Evolutionary conservation across 2,113 vertebrate genomes (phyloP), one percentile per base, ranked within the genome.

Genomic region (Hippoglossus stenolepis): DNA sequence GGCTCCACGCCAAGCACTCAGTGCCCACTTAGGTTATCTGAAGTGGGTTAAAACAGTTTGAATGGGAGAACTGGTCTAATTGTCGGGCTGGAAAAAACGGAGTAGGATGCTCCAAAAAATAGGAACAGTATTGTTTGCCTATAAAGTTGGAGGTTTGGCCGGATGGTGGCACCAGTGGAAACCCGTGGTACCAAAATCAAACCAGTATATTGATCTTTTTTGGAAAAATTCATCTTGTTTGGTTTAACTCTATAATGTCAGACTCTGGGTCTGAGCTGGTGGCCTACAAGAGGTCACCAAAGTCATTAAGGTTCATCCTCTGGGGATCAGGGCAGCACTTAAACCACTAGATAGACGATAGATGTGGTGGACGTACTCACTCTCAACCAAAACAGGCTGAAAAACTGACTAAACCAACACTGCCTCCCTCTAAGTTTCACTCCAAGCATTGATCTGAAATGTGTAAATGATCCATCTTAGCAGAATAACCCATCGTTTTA

Each of bases 21-120:
- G 67, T 75, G 84, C 79, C 82, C 80, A 91, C 86, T 89, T 82
- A 76, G 24, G 58, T 74, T 79, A 79, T 79, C 77, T 85, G 65
- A 77, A 88, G 76, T 83, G 76, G 77, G 38, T 54, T 73, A 70
- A 71, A 77, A 62, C 65, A n/a, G 75, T 80, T 80, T 86, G 49
- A 63, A 73, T 18, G 38, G 38, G 12, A 43, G 40, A 12, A 43
- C 40, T 13, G 10, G 40, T 43, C 40, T 43, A 10, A 38, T 38
- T 38, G 35, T 38, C 8, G 4, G 35, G 35, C 9, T 38, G 35
- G 35, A 10, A 10, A 38, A 23, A 38, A 38, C 9, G 1, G 7
- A 38, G 35, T 10, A 38, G 35, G 35, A 38, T 38, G 9, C 35
- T 6, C 31, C 31, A 31, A 31, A 7, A 31, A 31, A 31, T 31